Conservation (phyloP, 2,113 vertebrate species). For the Butastur rufipennis region DNA sequence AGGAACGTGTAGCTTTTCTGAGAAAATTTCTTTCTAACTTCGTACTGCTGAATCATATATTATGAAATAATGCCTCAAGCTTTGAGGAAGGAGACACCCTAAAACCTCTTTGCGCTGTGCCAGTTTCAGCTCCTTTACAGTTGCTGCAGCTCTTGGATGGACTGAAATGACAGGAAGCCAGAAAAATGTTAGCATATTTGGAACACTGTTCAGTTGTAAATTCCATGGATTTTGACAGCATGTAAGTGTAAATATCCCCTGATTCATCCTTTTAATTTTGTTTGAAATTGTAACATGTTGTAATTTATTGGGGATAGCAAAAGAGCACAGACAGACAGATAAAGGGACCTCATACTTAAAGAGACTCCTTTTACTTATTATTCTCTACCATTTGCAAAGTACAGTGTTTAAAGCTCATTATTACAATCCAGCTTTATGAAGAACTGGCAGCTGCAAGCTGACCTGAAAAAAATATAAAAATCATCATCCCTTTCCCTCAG, state of each 20-base stretch:
- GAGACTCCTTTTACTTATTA: not conserved
- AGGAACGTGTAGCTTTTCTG: not conserved
- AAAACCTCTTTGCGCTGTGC: not conserved
- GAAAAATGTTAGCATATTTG: conserved; percentile 15
- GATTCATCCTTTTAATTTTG: not conserved
- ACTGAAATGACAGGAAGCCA: conserved; percentile 30
- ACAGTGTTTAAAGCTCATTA: not conserved
- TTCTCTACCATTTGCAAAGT: not conserved
- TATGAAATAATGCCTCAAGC: not conserved
- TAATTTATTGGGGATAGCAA: not conserved
- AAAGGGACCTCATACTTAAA: not conserved
- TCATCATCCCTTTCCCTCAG: not conserved
- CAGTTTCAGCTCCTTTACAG: conserved; percentile 28
- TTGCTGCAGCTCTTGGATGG: conserved; percentile 5
- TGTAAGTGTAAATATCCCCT: conserved; percentile 14
- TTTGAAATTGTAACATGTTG: not conserved
- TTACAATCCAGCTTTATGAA: not conserved
- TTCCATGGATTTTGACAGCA: conserved; percentile 18
- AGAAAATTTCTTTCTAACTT: not conserved
- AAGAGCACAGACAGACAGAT: not conserved
- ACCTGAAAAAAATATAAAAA: not conserved
- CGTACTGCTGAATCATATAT: not conserved
- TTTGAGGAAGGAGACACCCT: conserved; percentile 7
- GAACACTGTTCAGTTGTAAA: conserved; percentile 25
- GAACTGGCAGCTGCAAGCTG: not conserved